A percentile compares a stretch with the other conserved stretches of the same genome.
These are phyloP conservation scores for Dinoponera quadriceps DNA, from an alignment of 1,140 invertebrate species.

Conservation along the genomic window DNA sequence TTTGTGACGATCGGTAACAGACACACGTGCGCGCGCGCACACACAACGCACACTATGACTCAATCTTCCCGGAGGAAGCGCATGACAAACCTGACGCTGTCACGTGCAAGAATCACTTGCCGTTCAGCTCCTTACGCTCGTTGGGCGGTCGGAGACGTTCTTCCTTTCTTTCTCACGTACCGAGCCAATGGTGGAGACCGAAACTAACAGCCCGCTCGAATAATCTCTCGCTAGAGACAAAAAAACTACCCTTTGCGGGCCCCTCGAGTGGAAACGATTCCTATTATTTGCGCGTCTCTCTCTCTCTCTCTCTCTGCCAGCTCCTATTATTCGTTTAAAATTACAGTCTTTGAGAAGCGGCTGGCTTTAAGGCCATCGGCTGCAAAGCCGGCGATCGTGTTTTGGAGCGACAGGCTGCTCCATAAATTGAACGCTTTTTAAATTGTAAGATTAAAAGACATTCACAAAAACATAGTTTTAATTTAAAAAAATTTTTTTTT, in stretches of 20 bases:
- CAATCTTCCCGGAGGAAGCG: neutral
- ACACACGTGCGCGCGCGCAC: too few relatives aligned
- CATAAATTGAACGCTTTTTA: neutral
- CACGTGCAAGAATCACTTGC: conserved; percentile 61
- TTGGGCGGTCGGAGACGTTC: conserved; percentile 66
- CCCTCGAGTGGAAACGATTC: conserved; percentile 61
- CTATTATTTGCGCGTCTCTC: conserved; percentile 12
- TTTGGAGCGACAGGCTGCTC: neutral
- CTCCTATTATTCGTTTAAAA: conserved; percentile 35
- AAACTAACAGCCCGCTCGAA: conserved; percentile 62
- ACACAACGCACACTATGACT: neutral
- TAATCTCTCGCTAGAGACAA: conserved; percentile 66
- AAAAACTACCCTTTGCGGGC: conserved; percentile 69
- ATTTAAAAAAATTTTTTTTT: conserved; percentile 3
- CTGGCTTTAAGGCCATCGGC: neutral
- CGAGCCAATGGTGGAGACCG: conserved; percentile 62
- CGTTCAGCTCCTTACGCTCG: conserved; percentile 28
- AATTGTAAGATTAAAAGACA: neutral
- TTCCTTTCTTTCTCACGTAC: conserved; percentile 46
- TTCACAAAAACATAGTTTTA: neutral
- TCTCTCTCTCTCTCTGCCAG: neutral
- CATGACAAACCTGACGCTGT: conserved; percentile 44
- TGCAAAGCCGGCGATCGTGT: conserved; percentile 14
- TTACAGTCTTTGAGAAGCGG: conserved; percentile 17
- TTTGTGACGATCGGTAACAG: neutral